Evolutionary conservation across 1,140 invertebrate genomes (phyloP).

Genomic region (Capitella teleta): DNA sequence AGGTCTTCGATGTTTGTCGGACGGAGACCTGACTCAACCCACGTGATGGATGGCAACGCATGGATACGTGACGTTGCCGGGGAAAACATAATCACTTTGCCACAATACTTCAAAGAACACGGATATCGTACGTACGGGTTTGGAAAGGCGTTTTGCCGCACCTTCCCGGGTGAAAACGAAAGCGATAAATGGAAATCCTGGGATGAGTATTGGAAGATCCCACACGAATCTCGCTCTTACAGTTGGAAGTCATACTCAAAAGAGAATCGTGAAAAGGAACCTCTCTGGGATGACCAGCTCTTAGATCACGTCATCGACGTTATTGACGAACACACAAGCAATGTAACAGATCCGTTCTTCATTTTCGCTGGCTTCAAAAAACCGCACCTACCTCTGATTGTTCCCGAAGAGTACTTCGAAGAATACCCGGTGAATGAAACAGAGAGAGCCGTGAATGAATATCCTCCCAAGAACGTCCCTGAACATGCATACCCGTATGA

Average conservation of each 20-base stretch:
- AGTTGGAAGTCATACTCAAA: background rate
- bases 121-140: conserved; percentile 10
- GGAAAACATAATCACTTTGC: conserved; percentile 12
- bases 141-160: conserved; percentile 14
- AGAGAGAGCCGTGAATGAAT: conserved; percentile 8
- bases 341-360: conserved; percentile 14
- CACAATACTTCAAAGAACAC: conserved; percentile 14
- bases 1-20: conserved; percentile 11
- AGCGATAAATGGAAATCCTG: conserved; percentile 13
- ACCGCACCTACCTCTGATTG: conserved; percentile 17
- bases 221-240: background rate
- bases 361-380: conserved; percentile 18
- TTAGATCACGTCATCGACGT: conserved; percentile 1
- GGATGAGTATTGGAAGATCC: conserved; percentile 6
- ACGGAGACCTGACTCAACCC: conserved; percentile 12
- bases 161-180: conserved; percentile 10
- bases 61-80: conserved; percentile 7
- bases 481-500: conserved; percentile 11
- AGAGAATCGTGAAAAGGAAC: background rate
- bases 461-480: conserved; percentile 12
- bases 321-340: background rate
- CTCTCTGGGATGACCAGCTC: conserved; percentile 8
- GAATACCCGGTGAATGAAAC: conserved; percentile 11
- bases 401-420: conserved; percentile 12
- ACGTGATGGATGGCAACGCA: conserved; percentile 3